Conservation (phyloP, 2,888 invertebrate genomes). For the Octonoba sinensis region DNA sequence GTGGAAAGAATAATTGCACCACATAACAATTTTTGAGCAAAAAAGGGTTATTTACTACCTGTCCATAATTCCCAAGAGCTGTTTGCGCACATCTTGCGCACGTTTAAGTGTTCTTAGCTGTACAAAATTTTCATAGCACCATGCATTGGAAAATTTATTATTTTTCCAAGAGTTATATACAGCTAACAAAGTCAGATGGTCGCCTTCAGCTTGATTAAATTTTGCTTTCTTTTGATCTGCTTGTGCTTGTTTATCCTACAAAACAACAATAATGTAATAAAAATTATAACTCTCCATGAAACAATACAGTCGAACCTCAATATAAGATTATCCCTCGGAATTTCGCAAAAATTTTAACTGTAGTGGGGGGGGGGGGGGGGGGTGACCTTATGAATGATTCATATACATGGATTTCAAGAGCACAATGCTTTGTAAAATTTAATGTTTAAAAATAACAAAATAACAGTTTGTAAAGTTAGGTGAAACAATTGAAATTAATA, state of each 20-base stretch:
- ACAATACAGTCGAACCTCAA: neutral
- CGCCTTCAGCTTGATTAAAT: conserved; percentile 98
- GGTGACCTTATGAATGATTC: too few relatives aligned
- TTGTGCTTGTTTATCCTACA: conserved; percentile 90
- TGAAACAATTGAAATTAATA: too few relatives aligned
- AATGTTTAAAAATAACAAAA: too few relatives aligned
- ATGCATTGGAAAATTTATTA: conserved; percentile 98
- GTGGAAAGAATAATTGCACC: neutral
- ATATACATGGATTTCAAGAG: too few relatives aligned
- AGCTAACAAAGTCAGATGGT: conserved; percentile 95
- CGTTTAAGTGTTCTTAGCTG: conserved; percentile 96
- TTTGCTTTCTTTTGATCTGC: conserved; percentile 99
- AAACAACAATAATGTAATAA: conserved; percentile 1
- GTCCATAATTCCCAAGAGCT: conserved; percentile 97
- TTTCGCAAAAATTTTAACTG: too few relatives aligned
- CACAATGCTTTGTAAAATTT: too few relatives aligned
- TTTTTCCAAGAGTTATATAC: conserved; percentile 99
- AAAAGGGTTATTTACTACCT: conserved; percentile 74
- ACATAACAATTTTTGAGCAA: too few relatives aligned
- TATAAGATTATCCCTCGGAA: neutral
- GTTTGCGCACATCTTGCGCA: conserved; percentile 98
- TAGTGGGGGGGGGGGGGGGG: too few relatives aligned
- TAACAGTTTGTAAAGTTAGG: too few relatives aligned
- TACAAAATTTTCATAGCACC: conserved; percentile 99
- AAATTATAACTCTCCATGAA: neutral